phyloP scores from a whole-genome alignment of 2,797 vertebrate species.

The Steatocranus sp. region DNA sequence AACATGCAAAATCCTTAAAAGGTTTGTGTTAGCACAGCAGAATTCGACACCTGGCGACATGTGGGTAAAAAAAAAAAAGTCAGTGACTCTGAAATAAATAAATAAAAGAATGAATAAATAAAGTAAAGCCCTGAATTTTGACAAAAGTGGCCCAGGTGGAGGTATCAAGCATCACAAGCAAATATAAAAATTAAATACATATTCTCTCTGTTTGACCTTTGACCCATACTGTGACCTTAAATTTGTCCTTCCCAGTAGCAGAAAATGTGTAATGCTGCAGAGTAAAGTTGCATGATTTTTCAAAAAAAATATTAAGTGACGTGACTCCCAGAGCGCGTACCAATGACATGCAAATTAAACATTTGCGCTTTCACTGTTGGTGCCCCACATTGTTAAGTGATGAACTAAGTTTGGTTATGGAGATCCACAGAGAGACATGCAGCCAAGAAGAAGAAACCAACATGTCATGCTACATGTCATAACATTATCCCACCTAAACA shows the following conservation, averaged over 20 bases:
- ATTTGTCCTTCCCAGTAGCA: rapidly evolving
- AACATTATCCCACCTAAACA: not conserved
- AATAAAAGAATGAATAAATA: not conserved
- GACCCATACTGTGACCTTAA: rapidly evolving
- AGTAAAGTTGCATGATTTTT: not conserved
- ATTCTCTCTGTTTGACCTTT: not conserved
- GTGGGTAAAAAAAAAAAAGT: rapidly evolving
- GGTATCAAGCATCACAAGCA: not conserved
- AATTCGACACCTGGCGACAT: rapidly evolving
- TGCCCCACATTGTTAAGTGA: rapidly evolving
- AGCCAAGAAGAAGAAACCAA: not conserved
- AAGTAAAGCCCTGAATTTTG: not conserved
- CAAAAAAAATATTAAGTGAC: rapidly evolving
- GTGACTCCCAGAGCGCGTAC: not conserved
- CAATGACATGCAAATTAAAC: not conserved
- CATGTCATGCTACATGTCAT: not conserved
- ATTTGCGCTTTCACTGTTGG: not conserved
- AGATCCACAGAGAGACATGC: not conserved
- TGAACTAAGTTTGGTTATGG: not conserved
- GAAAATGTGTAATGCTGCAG: not conserved
- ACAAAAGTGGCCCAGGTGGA: not conserved
- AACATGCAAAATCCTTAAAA: not conserved
- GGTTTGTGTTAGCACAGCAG: not conserved
- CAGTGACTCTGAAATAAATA: not conserved
- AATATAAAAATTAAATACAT: not conserved